Base-by-base conservation (phyloP, 2,797 vertebrate genomes). In the Coilia nasus region DNA sequence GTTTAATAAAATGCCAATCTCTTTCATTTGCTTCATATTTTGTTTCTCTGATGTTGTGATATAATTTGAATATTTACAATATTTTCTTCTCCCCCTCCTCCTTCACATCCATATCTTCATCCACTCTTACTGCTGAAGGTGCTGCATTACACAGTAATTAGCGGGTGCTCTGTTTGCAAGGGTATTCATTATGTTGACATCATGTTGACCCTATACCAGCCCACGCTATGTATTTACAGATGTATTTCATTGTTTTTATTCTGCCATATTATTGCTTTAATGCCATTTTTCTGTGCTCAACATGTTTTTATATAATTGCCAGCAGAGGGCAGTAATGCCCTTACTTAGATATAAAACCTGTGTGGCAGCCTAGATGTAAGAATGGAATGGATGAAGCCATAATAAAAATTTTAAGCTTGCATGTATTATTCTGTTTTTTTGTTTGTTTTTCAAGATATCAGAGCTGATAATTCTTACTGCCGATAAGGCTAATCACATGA, bases 321-420 rank as follows among this genome's bases (percentile, higher is more conserved):
- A 87, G 50, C 71, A 89, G 89, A 84, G 86, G 75, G 86, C 87
- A 89, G 82, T 60, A 12, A 41, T 21, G 35, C 6, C 19, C 17
- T 75, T 35, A 35, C 67, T 75, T 35, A 35, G 17, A 75, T 64
- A n/a, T 64, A 35, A 31, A 41, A 19, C 15, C 31, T 78, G 71
- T 44, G 21, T 78, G 71, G 31, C 31, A 78, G 19, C 35, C 35
- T 41, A 2, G 35, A 31, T 71, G 62, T 31, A 35, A 75, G 28
- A 78, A 78, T 1, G 35, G 5, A 64, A 25, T 64, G 60, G 6
- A 64, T 64, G 60, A 64, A 64, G 60, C n/a, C 9, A 64, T 25
- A 64, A 23, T 64, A 78, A 78, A 44, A 78, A 21, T 0, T 78
- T 44, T 0, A 41, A 44, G 57, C 35, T 6, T 6, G 44, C 6